Conservation (phyloP, 1,140 invertebrate genomes). For the Dendrolimus kikuchii region DNA sequence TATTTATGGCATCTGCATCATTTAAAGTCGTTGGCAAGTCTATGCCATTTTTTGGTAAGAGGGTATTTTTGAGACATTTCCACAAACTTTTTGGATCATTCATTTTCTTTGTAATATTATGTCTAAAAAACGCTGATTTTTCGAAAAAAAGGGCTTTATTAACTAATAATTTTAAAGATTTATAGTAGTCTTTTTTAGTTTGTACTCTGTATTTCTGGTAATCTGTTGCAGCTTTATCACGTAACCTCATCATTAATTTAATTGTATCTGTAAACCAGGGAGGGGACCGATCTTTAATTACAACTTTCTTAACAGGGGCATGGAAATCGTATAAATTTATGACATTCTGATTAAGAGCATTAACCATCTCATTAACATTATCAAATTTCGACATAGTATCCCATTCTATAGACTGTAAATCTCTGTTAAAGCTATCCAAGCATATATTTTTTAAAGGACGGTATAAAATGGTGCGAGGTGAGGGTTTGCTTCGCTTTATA, state of each 20-base stretch:
- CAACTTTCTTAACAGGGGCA: constrained; percentile 6
- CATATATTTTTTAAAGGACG: constrained; percentile 13
- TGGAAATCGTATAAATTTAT: constrained; percentile 3
- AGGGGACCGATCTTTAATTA: constrained; percentile 2
- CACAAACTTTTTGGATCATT: constrained; percentile 5
- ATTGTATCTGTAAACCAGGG: constrained; percentile 16
- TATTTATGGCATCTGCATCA: no score
- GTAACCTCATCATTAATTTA: constrained; percentile 16
- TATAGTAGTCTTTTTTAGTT: constrained; percentile 11
- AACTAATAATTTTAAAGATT: constrained; percentile 12
- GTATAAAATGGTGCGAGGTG: constrained; percentile 3
- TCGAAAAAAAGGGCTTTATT: constrained; percentile 3
- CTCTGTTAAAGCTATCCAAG: constrained; percentile 4
- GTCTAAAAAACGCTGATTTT: constrained; percentile 15
- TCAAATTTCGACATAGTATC: no score
- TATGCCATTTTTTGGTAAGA: no score
- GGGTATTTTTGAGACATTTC: constrained; percentile 8
- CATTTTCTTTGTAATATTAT: constrained; percentile 7
- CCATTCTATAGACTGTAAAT: constrained; percentile 1
- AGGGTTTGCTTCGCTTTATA: constrained; percentile 7
- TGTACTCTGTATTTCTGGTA: constrained; percentile 7
- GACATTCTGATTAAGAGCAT: constrained; percentile 1
- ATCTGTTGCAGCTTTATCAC: constrained; percentile 8
- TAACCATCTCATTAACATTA: constrained; percentile 4
- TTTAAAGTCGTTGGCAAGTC: no score